These are phyloP conservation scores for Platycheirus rosarum DNA, from an alignment of 2,888 invertebrate species.

Conservation along the genomic window DNA sequence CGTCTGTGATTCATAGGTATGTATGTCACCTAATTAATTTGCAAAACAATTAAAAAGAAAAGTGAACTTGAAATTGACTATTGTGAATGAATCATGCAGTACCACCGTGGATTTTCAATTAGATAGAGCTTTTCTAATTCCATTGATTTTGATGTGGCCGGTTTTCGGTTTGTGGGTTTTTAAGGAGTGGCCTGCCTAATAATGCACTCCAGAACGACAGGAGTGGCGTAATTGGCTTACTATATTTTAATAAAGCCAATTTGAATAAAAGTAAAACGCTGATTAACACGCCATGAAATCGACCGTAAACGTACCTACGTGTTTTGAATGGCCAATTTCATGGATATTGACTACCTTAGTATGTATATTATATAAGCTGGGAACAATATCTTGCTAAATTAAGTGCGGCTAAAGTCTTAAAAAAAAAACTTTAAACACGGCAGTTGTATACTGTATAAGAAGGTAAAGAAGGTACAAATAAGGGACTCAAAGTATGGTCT, in stretches of 20 bases:
- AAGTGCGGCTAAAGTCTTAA: background rate
- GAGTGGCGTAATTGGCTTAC: slow-evolving; percentile 54
- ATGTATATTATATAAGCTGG: slow-evolving; percentile 28
- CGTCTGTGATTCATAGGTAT: no score
- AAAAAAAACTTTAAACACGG: background rate
- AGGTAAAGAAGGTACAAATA: no score
- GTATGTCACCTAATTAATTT: slow-evolving; percentile 50
- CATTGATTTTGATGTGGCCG: slow-evolving; percentile 23
- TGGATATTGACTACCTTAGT: no score
- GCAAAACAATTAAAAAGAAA: slow-evolving; percentile 26
- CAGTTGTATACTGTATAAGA: no score
- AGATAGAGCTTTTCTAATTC: slow-evolving; percentile 14
- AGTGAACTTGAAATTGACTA: slow-evolving; percentile 51
- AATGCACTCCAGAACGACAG: slow-evolving; percentile 8
- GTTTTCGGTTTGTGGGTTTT: slow-evolving; percentile 8
- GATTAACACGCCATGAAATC: slow-evolving; percentile 73
- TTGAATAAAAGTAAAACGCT: slow-evolving; percentile 71
- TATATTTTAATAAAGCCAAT: slow-evolving; percentile 62
- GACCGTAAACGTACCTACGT: slow-evolving; percentile 57
- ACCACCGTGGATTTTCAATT: background rate
- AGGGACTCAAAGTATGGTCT: background rate
- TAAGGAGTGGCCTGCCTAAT: slow-evolving; percentile 6
- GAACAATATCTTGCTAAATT: slow-evolving; percentile 13
- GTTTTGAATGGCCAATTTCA: slow-evolving; percentile 45
- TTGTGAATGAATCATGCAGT: slow-evolving; percentile 4